These are phyloP conservation scores for Budorcas taxicolor DNA, from an alignment of 2,113 vertebrate genomes.

Conservation along the genomic window DNA sequence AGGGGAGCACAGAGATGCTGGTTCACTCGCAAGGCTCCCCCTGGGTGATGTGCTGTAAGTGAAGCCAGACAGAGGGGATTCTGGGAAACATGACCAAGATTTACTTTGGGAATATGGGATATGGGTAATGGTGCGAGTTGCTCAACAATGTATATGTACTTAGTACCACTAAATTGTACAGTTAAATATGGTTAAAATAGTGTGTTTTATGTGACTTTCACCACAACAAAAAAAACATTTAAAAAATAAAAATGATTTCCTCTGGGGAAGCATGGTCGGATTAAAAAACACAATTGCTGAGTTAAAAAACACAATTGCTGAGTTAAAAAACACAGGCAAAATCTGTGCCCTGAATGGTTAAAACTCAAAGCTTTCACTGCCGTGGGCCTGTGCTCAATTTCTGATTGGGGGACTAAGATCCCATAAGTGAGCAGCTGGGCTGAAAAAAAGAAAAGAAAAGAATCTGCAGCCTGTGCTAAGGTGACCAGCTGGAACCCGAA, in stretches of 20 bases:
- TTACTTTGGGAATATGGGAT: neutral
- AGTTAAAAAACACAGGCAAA: neutral
- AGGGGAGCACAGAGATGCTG: neutral
- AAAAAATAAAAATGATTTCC: neutral
- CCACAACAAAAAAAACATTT: neutral
- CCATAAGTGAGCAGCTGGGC: neutral
- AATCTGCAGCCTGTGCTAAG: neutral
- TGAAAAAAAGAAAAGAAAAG: neutral
- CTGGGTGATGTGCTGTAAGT: rapidly evolving
- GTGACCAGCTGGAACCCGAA: neutral
- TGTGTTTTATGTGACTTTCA: neutral
- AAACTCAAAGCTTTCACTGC: neutral
- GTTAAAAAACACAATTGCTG: neutral
- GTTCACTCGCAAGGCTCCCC: neutral
- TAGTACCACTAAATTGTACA: neutral
- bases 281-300: neutral
- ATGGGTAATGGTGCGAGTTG: neutral
- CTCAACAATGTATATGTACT: neutral
- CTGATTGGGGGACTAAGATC: neutral
- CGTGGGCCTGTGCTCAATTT: neutral
- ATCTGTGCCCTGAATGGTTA: neutral
- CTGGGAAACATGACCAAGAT: neutral
- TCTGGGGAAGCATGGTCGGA: neutral
- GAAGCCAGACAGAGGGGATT: neutral
- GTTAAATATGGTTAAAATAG: neutral